These are phyloP conservation scores for Allophyes oxyacanthae DNA, from an alignment of 2,888 invertebrate species.

Conservation along the genomic window DNA sequence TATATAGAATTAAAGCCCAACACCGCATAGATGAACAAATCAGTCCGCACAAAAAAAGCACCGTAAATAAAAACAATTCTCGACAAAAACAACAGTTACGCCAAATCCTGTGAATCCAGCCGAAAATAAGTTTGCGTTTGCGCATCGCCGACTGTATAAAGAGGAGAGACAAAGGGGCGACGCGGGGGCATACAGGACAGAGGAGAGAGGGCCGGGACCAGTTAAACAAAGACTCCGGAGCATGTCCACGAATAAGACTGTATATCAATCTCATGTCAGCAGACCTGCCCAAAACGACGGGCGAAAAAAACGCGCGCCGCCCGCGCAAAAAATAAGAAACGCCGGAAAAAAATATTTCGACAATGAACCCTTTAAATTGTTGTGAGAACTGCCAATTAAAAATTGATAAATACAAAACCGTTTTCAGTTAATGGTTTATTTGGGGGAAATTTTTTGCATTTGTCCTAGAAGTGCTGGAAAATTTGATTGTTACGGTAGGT, in stretches of 20 bases:
- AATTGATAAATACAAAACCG: constrained; percentile 84
- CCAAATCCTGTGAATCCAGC: constrained; percentile 68
- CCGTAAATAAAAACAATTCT: constrained; percentile 59
- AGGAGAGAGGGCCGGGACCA: constrained; percentile 71
- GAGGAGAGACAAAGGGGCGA: constrained; percentile 80
- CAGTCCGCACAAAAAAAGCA: constrained; percentile 44
- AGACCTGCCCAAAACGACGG: constrained; percentile 85
- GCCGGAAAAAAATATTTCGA: constrained; percentile 78
- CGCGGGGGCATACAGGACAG: constrained; percentile 63
- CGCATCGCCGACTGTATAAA: constrained; percentile 84
- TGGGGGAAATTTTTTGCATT: constrained; percentile 21
- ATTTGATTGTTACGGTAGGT: too few species aligned
- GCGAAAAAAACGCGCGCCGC: constrained; percentile 74
- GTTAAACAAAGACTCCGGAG: constrained; percentile 87
- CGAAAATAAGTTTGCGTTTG: constrained; percentile 81
- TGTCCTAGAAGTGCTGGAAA: not conserved
- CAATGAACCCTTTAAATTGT: constrained; percentile 86
- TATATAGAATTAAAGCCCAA: constrained; percentile 10
- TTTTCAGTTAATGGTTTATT: constrained; percentile 56
- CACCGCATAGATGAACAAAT: constrained; percentile 38
- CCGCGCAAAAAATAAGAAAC: constrained; percentile 76
- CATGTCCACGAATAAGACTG: constrained; percentile 85
- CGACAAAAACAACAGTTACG: constrained; percentile 66
- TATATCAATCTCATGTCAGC: constrained; percentile 89
- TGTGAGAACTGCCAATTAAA: constrained; percentile 89